Base-by-base conservation (phyloP, 1,140 invertebrate genomes). In the Danaus melanippus region DNA sequence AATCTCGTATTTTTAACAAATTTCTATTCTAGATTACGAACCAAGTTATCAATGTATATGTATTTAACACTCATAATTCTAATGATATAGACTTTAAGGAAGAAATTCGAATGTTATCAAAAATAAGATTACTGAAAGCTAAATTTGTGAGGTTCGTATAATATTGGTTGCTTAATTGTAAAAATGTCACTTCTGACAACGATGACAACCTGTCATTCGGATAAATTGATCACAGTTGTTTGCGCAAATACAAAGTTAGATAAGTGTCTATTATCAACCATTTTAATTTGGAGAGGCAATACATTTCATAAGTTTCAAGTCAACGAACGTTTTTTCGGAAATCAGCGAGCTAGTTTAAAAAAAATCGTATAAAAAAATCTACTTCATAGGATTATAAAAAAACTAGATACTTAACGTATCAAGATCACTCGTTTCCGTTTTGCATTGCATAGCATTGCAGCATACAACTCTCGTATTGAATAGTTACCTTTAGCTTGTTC, bases 151-250 rank as follows among this genome's bases (percentile, higher is more conserved):
- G 73, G 79, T 71, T 74, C 77, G 57, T 70, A 65, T 64, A 76
- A 70, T 69, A 66, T 75, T 76, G 72, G 79, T 84, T 84, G 74
- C 73, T 84, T 86, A 86, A 86, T 86, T 86, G 81, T 86, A 82
- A 82, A 81, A 78, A 69, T 79, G 81, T 81, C 78, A 71, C 62
- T 62, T 67, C 69, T 84, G 84, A 86, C 79, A 84, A 68, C 72
- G 67, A 64, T 76, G 83, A 86, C 83, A 84, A 62, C 60, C 74
- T 84, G 84, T 86, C 84, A 82, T 59, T 67, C 67, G 71, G 74
- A 79, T 84, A 81, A 81, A 86, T 82, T 84, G 84, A 86, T 84
- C 65, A 63, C 66, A 68, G 73, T 78, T 86, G 83, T 84, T 86
- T 84, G 77, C 79, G 80, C 71, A 84, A 84, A 78, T 70, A 69